Conservation (phyloP, 2,113 vertebrate species). For the Lepisosteus osseus region DNA sequence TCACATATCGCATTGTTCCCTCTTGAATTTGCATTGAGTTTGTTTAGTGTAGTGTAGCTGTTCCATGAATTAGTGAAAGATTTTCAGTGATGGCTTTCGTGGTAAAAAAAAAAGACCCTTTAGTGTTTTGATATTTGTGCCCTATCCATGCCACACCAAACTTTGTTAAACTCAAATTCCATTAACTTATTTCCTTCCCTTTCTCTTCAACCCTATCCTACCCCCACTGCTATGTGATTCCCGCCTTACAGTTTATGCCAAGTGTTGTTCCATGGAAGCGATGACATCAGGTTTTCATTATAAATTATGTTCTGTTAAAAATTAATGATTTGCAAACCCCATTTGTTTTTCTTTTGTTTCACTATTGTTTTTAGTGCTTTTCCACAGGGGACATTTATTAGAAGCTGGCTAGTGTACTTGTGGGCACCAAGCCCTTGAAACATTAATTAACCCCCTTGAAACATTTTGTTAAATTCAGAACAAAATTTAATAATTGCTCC, state of each 20-base stretch:
- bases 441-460: not conserved
- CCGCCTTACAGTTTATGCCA: too few relatives aligned
- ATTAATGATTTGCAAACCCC: not conserved
- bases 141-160: not conserved
- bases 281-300: not conserved
- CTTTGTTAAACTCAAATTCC: not conserved
- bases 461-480: not conserved
- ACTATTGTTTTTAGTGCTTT: slow-evolving; percentile 3
- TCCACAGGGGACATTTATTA: not conserved
- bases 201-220: not conserved
- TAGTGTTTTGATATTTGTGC: not conserved
- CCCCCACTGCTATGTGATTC: not conserved
- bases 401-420: not conserved
- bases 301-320: slow-evolving; percentile 2
- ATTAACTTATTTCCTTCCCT: not conserved
- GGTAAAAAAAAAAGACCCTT: too few relatives aligned
- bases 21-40: too few relatives aligned
- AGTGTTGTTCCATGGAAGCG: too few relatives aligned
- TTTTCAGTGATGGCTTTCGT: too few relatives aligned
- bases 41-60: too few relatives aligned
- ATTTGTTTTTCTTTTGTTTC: slow-evolving; percentile 22
- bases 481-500: too few relatives aligned
- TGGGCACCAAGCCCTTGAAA: not conserved
- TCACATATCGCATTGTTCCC: too few relatives aligned
- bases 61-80: too few relatives aligned